Evolutionary conservation across 1,140 invertebrate species (phyloP), one percentile per base, ranked within the genome.

Genomic region (Bombus haemorrhoidalis): DNA sequence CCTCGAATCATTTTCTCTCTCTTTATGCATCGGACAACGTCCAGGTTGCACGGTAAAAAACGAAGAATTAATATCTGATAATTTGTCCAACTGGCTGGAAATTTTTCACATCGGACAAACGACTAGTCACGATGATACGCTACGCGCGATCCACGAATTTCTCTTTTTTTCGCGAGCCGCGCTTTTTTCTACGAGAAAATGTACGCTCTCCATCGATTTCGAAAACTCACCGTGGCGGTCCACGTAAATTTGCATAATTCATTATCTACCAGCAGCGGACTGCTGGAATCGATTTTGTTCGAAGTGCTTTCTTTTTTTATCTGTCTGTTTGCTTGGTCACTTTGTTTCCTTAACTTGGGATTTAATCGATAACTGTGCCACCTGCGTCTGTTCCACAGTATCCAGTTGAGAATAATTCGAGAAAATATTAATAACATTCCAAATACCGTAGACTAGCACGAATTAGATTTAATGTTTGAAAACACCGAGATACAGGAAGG

Each of bases 61-160:
- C 59, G 81, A 83, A 68, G 59, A 76, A 76, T 76, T 83, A 83
- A 83, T 83, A 75, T 83, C 72, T 12, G 41, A 62, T 68, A 83
- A 83, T 83, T 83, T 83, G 81, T 83, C 57, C 41, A 57, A 13
- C 62, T 28, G 71, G 73, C 25, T 76, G 72, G 22, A 53, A 83
- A 83, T 83, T 76, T 68, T 68, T 15, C 69, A 32, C 53, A 43
- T 39, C n/a, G 81, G 15, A 32, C 59, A 76, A 75, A 68, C 72
- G 57, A 32, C 41, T 41, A 25, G n/a, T 82, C 59, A 37, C 81
- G 41, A 75, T 75, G 81, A 82, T 82, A 74, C 57, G 71, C 64
- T 57, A 47, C 57, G 57, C 9, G 71, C 59, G 53, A 39, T 76
- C 10, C 34, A 43, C 62, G 43, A 83, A 76, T 83, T 68, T 76